Evolutionary conservation across 2,113 vertebrate genomes (phyloP).

Genomic region (Serilophus lunatus): DNA sequence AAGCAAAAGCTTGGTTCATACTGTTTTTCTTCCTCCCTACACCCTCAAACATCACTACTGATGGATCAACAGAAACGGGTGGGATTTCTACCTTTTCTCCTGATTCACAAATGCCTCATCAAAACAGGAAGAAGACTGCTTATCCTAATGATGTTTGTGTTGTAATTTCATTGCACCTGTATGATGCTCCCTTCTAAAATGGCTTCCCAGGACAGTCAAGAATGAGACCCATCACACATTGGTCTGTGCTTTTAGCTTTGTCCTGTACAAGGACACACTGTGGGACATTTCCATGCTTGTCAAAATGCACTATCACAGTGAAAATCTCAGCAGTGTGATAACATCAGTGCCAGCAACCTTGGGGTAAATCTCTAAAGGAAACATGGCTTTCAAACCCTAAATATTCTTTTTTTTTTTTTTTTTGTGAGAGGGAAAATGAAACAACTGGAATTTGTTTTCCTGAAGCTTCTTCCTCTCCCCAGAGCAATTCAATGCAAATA

Average conservation of each 20-base stretch:
- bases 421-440: not conserved
- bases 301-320: not conserved
- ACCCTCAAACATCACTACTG: not conserved
- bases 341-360: not conserved
- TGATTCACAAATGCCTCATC: not conserved
- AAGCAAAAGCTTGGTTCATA: not conserved
- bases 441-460: slow-evolving; percentile 18
- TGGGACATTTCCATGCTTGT: not conserved
- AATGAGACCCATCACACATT: not conserved
- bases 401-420: not conserved
- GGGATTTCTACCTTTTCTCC: not conserved
- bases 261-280: not conserved
- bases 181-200: not conserved
- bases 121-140: not conserved
- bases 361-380: not conserved
- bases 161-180: not conserved
- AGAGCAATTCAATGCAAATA: slow-evolving; percentile 37
- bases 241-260: not conserved
- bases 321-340: not conserved
- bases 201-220: not conserved
- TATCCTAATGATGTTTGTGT: not conserved
- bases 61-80: not conserved
- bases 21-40: not conserved
- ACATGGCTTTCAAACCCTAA: not conserved
- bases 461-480: slow-evolving; percentile 11